Evolutionary conservation across 2,888 invertebrate species (phyloP).

Genomic region (Orchestes rusci): DNA sequence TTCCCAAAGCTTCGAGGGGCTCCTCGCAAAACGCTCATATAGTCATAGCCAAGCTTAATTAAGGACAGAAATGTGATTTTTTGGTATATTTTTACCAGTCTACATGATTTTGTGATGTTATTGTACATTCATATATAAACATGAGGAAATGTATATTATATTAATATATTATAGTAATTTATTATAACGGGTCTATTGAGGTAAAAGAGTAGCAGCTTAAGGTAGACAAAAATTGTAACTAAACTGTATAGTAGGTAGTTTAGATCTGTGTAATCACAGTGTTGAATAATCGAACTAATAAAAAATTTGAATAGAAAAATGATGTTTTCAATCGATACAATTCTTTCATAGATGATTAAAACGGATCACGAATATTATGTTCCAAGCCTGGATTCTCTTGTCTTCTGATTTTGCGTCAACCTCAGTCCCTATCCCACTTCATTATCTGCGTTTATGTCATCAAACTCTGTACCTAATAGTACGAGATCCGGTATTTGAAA

Average conservation of each 20-base stretch:
- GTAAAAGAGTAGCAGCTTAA: constrained; percentile 32
- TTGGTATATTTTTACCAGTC: constrained; percentile 21
- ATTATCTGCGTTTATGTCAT: too few species aligned
- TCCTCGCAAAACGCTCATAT: neutral
- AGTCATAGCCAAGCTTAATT: constrained; percentile 5
- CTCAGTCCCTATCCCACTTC: too few species aligned
- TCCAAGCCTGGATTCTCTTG: too few species aligned
- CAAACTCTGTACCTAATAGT: too few species aligned
- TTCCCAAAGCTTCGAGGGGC: constrained; percentile 13
- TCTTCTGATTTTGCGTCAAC: too few species aligned
- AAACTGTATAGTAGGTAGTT: constrained; percentile 32
- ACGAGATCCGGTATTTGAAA: too few species aligned
- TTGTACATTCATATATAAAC: constrained; percentile 25
- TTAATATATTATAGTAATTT: constrained; percentile 35
- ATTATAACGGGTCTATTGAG: constrained; percentile 39
- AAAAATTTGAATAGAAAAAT: constrained; percentile 13
- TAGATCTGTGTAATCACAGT: constrained; percentile 37
- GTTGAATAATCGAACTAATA: constrained; percentile 28
- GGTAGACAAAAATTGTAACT: constrained; percentile 30
- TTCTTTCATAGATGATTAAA: too few species aligned
- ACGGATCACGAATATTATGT: too few species aligned
- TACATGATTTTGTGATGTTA: constrained; percentile 32
- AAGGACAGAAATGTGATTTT: constrained; percentile 26
- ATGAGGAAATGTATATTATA: constrained; percentile 23
- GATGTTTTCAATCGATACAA: too few species aligned